A percentile compares a stretch with the other conserved stretches of the same genome.
These are phyloP conservation scores for Parelbella ahira DNA, from an alignment of 2,888 invertebrate genomes.

Conservation along the genomic window DNA sequence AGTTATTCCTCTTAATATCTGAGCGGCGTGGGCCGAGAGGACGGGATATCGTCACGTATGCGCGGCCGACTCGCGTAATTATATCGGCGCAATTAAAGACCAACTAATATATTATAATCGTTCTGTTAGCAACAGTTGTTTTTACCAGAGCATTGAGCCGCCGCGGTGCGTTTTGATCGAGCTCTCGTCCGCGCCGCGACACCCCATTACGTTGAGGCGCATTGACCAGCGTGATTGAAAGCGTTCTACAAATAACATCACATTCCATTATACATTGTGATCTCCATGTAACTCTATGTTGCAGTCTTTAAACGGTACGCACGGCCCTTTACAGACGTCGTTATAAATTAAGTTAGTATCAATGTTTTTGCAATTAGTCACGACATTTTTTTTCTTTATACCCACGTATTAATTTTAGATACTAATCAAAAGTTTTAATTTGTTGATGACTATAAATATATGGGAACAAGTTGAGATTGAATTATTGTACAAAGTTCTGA, in stretches of 20 bases:
- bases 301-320: conserved; percentile 11
- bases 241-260: conserved; percentile 41
- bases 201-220: conserved; percentile 22
- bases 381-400: too few relatives aligned
- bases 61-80: conserved; percentile 68
- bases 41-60: conserved; percentile 78
- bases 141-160: conserved; percentile 68
- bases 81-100: conserved; percentile 77
- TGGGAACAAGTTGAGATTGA: too few relatives aligned
- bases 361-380: too few relatives aligned
- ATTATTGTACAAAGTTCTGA: too few relatives aligned
- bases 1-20: conserved; percentile 78
- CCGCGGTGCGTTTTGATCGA: conserved; percentile 48
- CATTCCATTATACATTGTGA: conserved; percentile 25
- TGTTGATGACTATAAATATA: too few relatives aligned
- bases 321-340: too few relatives aligned
- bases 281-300: conserved; percentile 17
- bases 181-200: conserved; percentile 47
- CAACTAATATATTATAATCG: conserved; percentile 81
- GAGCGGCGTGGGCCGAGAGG: conserved; percentile 57
- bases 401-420: too few relatives aligned
- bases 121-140: conserved; percentile 70
- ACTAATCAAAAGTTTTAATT: too few relatives aligned
- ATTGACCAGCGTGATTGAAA: conserved; percentile 51
- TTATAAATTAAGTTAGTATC: too few relatives aligned